Evolutionary conservation across 2,888 invertebrate genomes (phyloP), one percentile per base, ranked within the genome.

Genomic region (Drosophila koepferae): DNA sequence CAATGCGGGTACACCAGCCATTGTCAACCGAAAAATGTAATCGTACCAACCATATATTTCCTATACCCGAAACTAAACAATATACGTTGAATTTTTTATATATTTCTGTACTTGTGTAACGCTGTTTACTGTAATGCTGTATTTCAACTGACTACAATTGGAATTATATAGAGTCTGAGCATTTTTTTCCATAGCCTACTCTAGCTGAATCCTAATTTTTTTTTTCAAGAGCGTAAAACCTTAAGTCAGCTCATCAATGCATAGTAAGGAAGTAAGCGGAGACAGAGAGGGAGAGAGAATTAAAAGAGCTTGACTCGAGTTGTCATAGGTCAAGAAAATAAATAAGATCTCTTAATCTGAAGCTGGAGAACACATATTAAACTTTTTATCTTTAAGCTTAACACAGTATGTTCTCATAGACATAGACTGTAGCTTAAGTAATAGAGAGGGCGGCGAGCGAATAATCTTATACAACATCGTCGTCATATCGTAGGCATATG

Each of bases 181-280:
- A 46, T n/a, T 23, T 3, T 16, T 8, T 40, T 28, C 3, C 40
- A 66, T 0, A 20, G 72, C 46, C 46, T 66, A 66, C 72, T 72
- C 6, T 28, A 28, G 23, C 23, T 4, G 28, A 28, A 28, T 28
- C 28, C 28, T 28, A 4, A 5, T 28, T 28, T 4, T 28, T 28
- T 28, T 28, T 0, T 28, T 28, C 28, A 28, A 28, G 4, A 28
- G 28, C 28, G 28, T 5, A 28, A 28, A 28, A 28, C 28, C 28
- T 28, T 28, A 28, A 28, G 6, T 28, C 28, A 6, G 6, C 28
- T 28, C 28, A 28, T 5, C 28, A 28, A 28, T 28, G 3, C 40
- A 16, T 40, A 6, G 40, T 16, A 16, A 16, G 7, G 16, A 16
- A n/a, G 0, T 16, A 41, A 41, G 8, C 8, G 3, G 9, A 41